A percentile compares a stretch with the other conserved stretches of the same genome.
Conservation (phyloP, 2,113 vertebrate genomes). For the Leucosticte australis region DNA sequence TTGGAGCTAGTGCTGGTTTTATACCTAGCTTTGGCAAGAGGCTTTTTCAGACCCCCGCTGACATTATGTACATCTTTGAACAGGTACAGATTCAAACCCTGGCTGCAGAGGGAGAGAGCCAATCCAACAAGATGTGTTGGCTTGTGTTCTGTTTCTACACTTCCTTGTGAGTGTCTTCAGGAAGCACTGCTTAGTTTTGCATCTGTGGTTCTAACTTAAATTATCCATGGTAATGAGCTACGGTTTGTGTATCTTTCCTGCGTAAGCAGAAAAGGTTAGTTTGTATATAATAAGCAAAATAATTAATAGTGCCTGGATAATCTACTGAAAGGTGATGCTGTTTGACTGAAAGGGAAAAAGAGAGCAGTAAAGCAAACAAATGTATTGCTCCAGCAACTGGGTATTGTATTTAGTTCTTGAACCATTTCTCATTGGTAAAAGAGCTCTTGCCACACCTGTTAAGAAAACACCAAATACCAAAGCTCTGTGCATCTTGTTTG, state of each 20-base stretch:
- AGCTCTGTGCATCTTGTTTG: background rate
- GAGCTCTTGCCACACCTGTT: background rate
- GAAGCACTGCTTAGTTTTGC: background rate
- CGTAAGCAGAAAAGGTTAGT: background rate
- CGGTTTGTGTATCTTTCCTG: background rate
- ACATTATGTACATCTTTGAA: rapidly evolving
- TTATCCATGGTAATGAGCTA: background rate
- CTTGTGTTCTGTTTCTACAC: background rate
- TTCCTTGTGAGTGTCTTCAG: background rate
- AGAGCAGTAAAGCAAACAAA: background rate
- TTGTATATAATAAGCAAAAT: background rate
- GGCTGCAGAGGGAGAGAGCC: background rate
- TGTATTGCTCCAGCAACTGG: background rate
- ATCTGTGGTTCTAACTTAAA: background rate
- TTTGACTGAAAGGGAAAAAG: background rate
- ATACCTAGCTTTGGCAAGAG: too few relatives aligned
- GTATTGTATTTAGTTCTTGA: background rate
- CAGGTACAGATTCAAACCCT: background rate
- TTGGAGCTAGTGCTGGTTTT: background rate
- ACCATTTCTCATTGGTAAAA: background rate
- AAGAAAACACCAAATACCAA: background rate
- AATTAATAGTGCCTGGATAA: background rate
- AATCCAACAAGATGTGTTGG: background rate
- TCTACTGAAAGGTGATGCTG: background rate
- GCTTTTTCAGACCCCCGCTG: background rate